Evolutionary conservation across 1,140 invertebrate species (phyloP), one percentile per base, ranked within the genome.

Genomic region (Grapholita molesta): DNA sequence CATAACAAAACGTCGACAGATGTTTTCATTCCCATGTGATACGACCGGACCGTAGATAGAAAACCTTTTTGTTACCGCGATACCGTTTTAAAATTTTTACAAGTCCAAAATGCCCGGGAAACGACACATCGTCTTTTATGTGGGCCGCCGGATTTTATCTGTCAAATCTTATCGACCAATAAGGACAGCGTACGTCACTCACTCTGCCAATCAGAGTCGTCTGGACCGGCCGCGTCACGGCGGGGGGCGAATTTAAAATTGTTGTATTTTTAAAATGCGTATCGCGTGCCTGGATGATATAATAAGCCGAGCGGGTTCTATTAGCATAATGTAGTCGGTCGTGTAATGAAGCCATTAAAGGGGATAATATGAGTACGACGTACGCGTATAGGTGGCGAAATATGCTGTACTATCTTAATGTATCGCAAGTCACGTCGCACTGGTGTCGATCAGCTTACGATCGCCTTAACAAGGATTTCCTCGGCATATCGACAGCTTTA

Each of bases 151-250:
- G 71, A 42, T 75, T 71, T 88, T 89, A 91, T 89, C 87, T 79
- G 84, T 88, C 80, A 84, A 80, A 89, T 91, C 87, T 89, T 85
- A 89, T 89, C 87, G 84, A 83, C 85, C 83, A 84, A 87, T 89
- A 86, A 83, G 86, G 85, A 87, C 83, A 78, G 87, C 81, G 78
- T 67, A 88, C 89, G 89, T 91, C 87, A 89, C 85, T 89, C 89
- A 88, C 77, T 80, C 82, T 86, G 86, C 83, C 88, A 88, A 89
- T 87, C 85, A 79, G 83, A 77, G 74, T 70, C 69, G 73, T 65
- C 48, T 38, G 70, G 70, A 65, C 76, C 83, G 75, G 69, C 76
- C 75, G 72, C 72, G 68, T 73, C 85, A 33, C 86, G 67, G 83
- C 83, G 85, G 89, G 87, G 84, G 86, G 81, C 76, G 74, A 81